A percentile compares a stretch with the other conserved stretches of the same genome.
These are phyloP conservation scores for Dryococelus australis DNA, from an alignment of 2,888 invertebrate species.

Conservation along the genomic window DNA sequence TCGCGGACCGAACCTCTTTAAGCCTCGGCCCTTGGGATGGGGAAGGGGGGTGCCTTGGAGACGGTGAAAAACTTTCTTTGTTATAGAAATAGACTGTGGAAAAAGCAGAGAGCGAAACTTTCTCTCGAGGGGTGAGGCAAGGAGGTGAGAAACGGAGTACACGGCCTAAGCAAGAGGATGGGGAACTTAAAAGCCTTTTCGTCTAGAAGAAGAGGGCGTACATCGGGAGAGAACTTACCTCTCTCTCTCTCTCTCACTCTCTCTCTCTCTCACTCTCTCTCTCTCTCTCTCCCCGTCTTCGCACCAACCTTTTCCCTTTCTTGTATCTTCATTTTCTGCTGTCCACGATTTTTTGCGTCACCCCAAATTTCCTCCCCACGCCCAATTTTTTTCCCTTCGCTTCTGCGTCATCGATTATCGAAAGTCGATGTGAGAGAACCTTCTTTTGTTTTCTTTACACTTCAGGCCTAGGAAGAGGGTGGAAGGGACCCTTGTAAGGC, in stretches of 20 bases:
- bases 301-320: background rate
- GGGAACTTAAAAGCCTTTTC: conserved; percentile 3
- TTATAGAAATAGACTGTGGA: conserved; percentile 16
- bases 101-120: background rate
- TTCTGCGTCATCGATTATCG: background rate
- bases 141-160: background rate
- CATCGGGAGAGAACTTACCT: no score
- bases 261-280: no score
- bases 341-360: background rate
- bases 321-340: conserved; percentile 7
- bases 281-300: no score
- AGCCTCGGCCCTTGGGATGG: no score
- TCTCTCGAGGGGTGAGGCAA: background rate
- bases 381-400: no score
- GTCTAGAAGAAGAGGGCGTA: background rate
- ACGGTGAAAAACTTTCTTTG: background rate
- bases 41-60: background rate
- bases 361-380: no score
- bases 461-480: background rate
- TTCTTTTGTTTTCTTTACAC: conserved; percentile 4
- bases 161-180: background rate
- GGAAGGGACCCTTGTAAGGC: background rate
- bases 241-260: no score
- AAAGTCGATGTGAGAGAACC: background rate
- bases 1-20: no score